These are phyloP conservation scores for Plagodis dolabraria DNA, from an alignment of 2,888 invertebrate species.

Conservation along the genomic window DNA sequence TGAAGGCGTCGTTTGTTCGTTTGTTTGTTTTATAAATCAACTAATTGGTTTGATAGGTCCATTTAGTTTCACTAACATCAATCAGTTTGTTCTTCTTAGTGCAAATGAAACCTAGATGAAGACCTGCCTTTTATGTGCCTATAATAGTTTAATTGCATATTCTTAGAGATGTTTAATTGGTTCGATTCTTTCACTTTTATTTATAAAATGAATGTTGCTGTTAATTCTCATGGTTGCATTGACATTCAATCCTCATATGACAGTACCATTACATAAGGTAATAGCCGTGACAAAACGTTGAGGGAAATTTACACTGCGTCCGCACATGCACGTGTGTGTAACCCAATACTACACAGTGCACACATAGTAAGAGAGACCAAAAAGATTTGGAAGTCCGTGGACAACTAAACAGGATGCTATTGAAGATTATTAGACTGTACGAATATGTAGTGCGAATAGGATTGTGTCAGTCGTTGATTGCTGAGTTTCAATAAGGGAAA, in stretches of 20 bases:
- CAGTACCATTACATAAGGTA: slow-evolving; percentile 40
- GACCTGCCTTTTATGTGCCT: slow-evolving; percentile 9
- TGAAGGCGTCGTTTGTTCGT: slow-evolving; percentile 36
- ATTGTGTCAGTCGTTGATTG: neutral
- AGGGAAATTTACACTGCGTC: slow-evolving; percentile 38
- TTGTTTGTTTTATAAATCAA: slow-evolving; percentile 36
- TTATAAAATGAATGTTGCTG: slow-evolving; percentile 7
- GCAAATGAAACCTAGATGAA: slow-evolving; percentile 19
- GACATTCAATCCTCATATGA: slow-evolving; percentile 41
- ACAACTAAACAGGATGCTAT: slow-evolving; percentile 28
- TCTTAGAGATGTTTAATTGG: neutral
- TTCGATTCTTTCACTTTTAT: neutral
- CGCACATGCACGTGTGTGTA: slow-evolving; percentile 40
- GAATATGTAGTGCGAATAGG: neutral
- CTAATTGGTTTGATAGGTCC: slow-evolving; percentile 37
- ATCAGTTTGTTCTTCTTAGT: slow-evolving; percentile 28
- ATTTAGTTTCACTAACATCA: slow-evolving; percentile 30
- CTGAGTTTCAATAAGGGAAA: too few species aligned
- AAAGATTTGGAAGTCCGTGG: slow-evolving; percentile 24
- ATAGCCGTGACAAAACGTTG: slow-evolving; percentile 40
- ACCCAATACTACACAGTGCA: slow-evolving; percentile 34
- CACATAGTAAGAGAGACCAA: slow-evolving; percentile 29
- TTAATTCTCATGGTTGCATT: slow-evolving; percentile 33
- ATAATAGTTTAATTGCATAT: neutral
- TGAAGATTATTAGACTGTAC: slow-evolving; percentile 1